Conservation (phyloP, 23 tunicate genomes). For the Styela clava region DNA sequence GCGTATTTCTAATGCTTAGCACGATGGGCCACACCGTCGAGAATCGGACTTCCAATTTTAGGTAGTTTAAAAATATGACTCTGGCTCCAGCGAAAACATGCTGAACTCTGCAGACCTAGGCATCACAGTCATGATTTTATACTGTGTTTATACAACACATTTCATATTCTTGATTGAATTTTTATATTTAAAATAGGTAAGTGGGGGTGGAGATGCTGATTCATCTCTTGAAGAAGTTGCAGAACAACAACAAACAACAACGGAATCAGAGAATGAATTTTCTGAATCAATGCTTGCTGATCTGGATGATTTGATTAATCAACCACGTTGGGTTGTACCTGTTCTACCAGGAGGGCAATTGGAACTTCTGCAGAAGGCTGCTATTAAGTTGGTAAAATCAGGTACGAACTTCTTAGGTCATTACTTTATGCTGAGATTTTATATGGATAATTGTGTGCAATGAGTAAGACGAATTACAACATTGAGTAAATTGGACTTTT, state of each 20-base stretch:
- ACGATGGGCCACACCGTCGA: too few species aligned
- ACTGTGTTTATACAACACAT: too few species aligned
- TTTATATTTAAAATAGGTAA: background rate
- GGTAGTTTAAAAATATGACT: too few species aligned
- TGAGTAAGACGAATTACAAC: too few species aligned
- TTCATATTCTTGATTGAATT: too few species aligned
- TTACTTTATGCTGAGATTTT: background rate
- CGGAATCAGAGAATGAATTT: constrained; percentile 3
- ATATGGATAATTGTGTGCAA: too few species aligned
- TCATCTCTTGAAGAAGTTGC: constrained; percentile 11
- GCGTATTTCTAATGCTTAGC: too few species aligned
- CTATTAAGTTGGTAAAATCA: constrained; percentile 11
- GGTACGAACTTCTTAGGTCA: constrained; percentile 6
- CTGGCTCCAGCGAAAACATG: too few species aligned
- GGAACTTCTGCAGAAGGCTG: constrained; percentile 30
- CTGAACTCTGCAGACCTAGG: too few species aligned
- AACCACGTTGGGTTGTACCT: constrained; percentile 34
- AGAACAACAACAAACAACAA: background rate
- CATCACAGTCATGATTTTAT: too few species aligned
- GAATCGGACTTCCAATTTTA: too few species aligned
- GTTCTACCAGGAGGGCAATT: constrained; percentile 25
- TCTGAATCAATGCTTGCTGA: constrained; percentile 14
- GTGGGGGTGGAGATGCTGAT: constrained; percentile 25
- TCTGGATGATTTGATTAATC: constrained; percentile 26
- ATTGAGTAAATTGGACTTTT: too few species aligned